These are phyloP conservation scores for Lagopus muta DNA, from an alignment of 2,113 vertebrate genomes.

Conservation along the genomic window DNA sequence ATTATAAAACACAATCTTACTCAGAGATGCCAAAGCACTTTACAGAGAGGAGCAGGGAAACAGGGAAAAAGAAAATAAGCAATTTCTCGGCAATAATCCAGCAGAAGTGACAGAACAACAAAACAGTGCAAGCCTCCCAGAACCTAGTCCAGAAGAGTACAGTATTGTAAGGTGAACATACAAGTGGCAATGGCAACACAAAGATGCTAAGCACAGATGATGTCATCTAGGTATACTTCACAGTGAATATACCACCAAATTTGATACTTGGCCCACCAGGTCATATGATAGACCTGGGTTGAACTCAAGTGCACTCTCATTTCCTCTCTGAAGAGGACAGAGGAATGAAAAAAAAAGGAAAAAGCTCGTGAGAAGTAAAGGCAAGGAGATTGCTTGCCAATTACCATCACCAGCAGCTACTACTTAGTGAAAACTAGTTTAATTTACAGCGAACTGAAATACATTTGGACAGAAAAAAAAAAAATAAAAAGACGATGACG, in stretches of 20 bases:
- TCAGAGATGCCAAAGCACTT: not conserved
- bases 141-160: not conserved
- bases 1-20: not conserved
- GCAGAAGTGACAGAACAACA: not conserved
- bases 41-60: not conserved
- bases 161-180: not conserved
- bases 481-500: not conserved
- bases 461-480: not conserved
- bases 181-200: not conserved
- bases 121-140: not conserved
- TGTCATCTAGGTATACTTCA: not conserved
- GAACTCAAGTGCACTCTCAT: not conserved
- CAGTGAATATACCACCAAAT: not conserved
- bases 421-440: not conserved
- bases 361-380: no score
- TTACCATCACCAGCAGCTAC: not conserved
- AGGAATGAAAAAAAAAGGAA: no score
- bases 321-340: not conserved
- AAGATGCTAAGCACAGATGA: not conserved
- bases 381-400: not conserved
- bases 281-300: not conserved
- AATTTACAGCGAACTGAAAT: not conserved
- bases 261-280: not conserved
- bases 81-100: not conserved
- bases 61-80: not conserved